A percentile compares a stretch with the other conserved stretches of the same genome.
phyloP scores from a whole-genome alignment of 2,797 vertebrate species.

The Synanceia verrucosa region DNA sequence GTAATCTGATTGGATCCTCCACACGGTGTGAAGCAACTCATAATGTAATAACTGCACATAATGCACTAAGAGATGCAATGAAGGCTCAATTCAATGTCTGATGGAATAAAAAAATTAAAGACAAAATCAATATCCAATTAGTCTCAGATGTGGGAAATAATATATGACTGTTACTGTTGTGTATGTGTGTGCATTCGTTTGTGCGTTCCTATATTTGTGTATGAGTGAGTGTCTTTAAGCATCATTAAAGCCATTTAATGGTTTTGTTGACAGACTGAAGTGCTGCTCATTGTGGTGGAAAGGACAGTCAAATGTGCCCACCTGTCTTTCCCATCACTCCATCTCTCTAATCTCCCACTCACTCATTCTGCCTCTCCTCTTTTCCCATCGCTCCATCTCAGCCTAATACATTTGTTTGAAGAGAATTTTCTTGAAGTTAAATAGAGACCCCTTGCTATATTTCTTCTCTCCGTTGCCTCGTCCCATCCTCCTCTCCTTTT shows the following conservation, averaged over 20 bases:
- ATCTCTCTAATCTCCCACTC: constrained; percentile 21
- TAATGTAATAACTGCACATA: constrained; percentile 10
- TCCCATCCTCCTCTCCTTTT: neutral
- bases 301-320: constrained; percentile 51
- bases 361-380: neutral
- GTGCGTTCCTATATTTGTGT: neutral
- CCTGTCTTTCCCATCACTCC: constrained; percentile 34
- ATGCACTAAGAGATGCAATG: constrained; percentile 18
- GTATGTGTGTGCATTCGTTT: neutral
- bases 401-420: constrained; percentile 1
- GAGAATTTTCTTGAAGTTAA: neutral
- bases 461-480: neutral
- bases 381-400: constrained; percentile 1
- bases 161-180: neutral
- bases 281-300: constrained; percentile 57
- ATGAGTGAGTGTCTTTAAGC: constrained; percentile 14
- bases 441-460: neutral
- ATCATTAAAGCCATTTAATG: constrained; percentile 61
- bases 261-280: constrained; percentile 61
- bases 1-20: constrained; percentile 3
- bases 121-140: constrained; percentile 29
- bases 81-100: constrained; percentile 26
- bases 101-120: constrained; percentile 19
- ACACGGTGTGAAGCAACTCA: neutral
- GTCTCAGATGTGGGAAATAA: constrained; percentile 1